Percentiles rank a stretch among this genome's conserved stretches.
Evolutionary conservation across 2,888 invertebrate genomes (phyloP).

Genomic region (Pycnomerus fuliginosus): DNA sequence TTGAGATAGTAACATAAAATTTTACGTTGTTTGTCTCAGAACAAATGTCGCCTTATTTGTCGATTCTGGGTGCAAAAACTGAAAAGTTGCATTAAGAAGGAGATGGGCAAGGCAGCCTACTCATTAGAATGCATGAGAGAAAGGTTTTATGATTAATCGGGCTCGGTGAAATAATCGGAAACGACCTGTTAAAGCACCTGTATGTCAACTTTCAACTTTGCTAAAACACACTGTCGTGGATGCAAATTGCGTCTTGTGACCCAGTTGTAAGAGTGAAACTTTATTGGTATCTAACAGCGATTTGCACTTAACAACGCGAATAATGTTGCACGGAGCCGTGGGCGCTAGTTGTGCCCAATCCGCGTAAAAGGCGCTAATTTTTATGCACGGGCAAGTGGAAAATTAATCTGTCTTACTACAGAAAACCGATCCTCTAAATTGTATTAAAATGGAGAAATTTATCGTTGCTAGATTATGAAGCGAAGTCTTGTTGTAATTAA

Average conservation of each 20-base stretch:
- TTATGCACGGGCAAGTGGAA: constrained; percentile 20
- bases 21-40: no score
- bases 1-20: no score
- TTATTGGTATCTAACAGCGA: constrained; percentile 12
- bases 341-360: constrained; percentile 15
- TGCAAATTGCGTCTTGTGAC: constrained; percentile 35
- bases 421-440: no score
- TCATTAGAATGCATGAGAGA: constrained; percentile 19
- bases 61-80: no score
- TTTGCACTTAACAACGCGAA: constrained; percentile 14
- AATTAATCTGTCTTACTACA: no score
- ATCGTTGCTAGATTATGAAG: constrained; percentile 4
- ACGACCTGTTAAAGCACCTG: constrained; percentile 21
- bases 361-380: constrained; percentile 12
- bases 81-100: no score
- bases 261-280: constrained; percentile 26
- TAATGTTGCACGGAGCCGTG: no score
- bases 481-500: constrained; percentile 23
- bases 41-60: no score
- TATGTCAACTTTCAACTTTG: constrained; percentile 24
- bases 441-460: constrained; percentile 15
- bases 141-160: constrained; percentile 24
- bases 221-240: constrained; percentile 32
- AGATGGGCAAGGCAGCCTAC: no score
- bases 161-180: constrained; percentile 15